phyloP scores from a whole-genome alignment of 2,113 vertebrate species.

The Platysteira castanea region DNA sequence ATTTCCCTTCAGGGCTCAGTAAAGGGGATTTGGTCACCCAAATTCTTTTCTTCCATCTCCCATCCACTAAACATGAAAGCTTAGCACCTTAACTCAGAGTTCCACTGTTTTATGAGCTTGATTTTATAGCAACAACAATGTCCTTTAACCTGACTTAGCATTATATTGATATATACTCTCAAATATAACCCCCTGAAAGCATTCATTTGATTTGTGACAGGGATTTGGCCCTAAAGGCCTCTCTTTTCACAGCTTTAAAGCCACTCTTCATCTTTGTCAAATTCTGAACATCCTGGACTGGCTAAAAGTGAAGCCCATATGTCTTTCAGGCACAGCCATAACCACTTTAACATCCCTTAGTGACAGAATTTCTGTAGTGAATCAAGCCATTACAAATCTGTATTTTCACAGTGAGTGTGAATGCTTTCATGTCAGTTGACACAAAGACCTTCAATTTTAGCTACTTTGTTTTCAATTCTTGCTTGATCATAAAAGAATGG shows the following conservation, averaged over 20 bases:
- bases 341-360: background rate
- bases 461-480: background rate
- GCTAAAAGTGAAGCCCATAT: background rate
- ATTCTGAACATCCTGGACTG: background rate
- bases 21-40: background rate
- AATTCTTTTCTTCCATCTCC: background rate
- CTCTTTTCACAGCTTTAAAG: background rate
- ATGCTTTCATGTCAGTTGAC: background rate
- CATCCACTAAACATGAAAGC: background rate
- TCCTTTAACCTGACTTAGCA: background rate
- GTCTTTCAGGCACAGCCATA: background rate
- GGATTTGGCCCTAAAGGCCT: background rate
- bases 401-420: background rate
- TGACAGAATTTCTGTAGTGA: background rate
- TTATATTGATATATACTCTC: background rate
- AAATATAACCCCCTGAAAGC: background rate
- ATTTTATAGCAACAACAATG: background rate
- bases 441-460: background rate
- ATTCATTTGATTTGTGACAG: background rate
- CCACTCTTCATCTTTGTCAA: background rate
- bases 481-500: background rate
- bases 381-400: background rate
- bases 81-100: background rate
- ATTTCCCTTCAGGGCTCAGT: background rate
- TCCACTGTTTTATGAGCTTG: background rate